Percentiles rank a stretch among this genome's conserved stretches.
Conservation (phyloP, 2,113 vertebrate genomes). For the Zosterops japonicus region DNA sequence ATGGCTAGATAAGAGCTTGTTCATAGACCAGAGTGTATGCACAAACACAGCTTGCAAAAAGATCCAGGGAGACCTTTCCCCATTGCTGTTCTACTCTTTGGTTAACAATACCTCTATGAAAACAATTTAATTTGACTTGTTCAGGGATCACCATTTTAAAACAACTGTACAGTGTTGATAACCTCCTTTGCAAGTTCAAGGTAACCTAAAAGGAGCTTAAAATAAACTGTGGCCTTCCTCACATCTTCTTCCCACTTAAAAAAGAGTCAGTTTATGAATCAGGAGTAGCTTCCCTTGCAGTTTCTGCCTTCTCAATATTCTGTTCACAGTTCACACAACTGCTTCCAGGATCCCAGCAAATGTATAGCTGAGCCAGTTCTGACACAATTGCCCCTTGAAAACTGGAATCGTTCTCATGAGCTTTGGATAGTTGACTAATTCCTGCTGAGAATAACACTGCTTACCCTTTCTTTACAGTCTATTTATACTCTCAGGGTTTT, state of each 20-base stretch:
- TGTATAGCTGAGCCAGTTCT: conserved; percentile 46
- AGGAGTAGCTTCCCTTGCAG: background rate
- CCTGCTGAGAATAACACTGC: conserved; percentile 27
- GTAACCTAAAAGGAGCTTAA: background rate
- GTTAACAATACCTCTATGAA: background rate
- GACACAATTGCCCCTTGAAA: conserved; percentile 48
- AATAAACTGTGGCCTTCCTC: background rate
- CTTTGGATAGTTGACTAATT: conserved; percentile 48
- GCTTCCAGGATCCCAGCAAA: conserved; percentile 44
- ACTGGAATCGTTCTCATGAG: background rate
- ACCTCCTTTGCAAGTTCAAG: fast-evolving
- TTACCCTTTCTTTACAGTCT: conserved; percentile 18
- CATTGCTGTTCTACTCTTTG: background rate
- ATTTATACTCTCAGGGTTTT: background rate
- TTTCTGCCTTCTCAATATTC: conserved; percentile 43
- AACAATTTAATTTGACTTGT: background rate
- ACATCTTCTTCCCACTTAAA: background rate
- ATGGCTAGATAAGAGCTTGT: background rate
- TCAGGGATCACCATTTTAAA: background rate
- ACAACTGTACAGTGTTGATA: background rate
- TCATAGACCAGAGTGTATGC: background rate
- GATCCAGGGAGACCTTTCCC: background rate
- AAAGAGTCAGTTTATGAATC: background rate
- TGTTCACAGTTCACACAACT: conserved; percentile 27
- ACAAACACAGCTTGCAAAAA: background rate